Evolutionary conservation across 2,888 invertebrate species (phyloP), one percentile per base, ranked within the genome.

Genomic region (Cerceris rybyensis): DNA sequence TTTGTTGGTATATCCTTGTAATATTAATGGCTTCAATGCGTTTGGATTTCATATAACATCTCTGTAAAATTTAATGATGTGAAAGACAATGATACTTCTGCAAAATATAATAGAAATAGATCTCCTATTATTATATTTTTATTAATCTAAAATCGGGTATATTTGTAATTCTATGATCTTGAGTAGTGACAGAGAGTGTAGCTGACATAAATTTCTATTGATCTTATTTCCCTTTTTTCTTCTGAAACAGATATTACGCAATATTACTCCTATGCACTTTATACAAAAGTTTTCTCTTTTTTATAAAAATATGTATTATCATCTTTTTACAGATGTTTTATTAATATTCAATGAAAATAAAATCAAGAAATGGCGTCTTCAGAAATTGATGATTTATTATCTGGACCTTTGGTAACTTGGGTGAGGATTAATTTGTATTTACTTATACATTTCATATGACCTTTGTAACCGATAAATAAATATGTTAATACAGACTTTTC

Each of bases 321-420:
- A 13, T 17, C 54, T 50, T 65, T 70, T 59, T 9, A 58, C 71
- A 63, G 52, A 66, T 69, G 50, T 54, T 69, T 14, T 13, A 43
- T 46, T 50, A 57, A 61, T 14, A 66, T 75, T 65, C 63, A 73
- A 52, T 59, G 57, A 50, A 42, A 69, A 64, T 42, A 28, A 46
- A 16, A 14, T 7, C 17, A 49, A 61, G 83, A 69, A 71, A 92
- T 92, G 92, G 88, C 96, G 91, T 94, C 95, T 89, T 94, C 95
- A 88, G 96, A 96, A 93, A 95, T 97, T 88, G 96, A 97, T 91
- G 96, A 97, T 91, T 96, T 97, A 93, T 94, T 97, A 92, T 95
- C 95, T 91, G 97, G 97, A 90, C 96, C 97, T 90, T 94, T 97
- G 86, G 96, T 97, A 89, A 96, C 96, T 92, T 97, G 97, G 97